phyloP scores from a whole-genome alignment of 2,888 invertebrate genomes.

The Patella depressa region DNA sequence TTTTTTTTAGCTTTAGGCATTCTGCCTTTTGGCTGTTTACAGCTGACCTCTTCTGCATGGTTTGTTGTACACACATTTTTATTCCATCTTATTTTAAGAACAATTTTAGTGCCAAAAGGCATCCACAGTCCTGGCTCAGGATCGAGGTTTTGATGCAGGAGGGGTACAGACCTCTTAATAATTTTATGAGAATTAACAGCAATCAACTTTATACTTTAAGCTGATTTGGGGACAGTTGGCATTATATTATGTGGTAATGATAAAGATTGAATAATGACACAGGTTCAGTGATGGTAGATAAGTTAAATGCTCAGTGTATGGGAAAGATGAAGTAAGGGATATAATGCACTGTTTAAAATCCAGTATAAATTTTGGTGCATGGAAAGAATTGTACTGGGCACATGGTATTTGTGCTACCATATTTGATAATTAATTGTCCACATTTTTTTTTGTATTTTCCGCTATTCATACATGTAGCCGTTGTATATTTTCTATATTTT shows the following conservation, averaged over 20 bases:
- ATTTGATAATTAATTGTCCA: background rate
- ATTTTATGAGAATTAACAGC: background rate
- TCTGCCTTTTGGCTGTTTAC: slow-evolving; percentile 17
- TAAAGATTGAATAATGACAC: no score
- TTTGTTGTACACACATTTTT: slow-evolving; percentile 24
- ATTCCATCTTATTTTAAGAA: slow-evolving; percentile 19
- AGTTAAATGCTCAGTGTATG: no score
- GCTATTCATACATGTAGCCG: slow-evolving; percentile 1
- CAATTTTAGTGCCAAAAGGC: background rate
- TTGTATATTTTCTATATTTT: background rate
- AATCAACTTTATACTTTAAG: background rate
- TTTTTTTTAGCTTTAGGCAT: slow-evolving; percentile 19
- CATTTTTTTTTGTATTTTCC: slow-evolving; percentile 6
- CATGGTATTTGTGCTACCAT: background rate
- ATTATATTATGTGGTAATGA: background rate
- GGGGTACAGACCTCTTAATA: background rate
- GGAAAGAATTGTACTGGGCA: background rate
- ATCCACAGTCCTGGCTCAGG: background rate
- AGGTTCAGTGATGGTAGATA: no score
- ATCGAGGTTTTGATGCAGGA: slow-evolving; percentile 7
- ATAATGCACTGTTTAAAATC: background rate
- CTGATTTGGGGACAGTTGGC: background rate
- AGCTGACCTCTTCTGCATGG: slow-evolving; percentile 22
- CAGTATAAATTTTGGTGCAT: background rate
- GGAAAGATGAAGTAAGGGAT: background rate